Base-by-base conservation (phyloP, 1,140 invertebrate species). In the Nasonia giraulti region DNA sequence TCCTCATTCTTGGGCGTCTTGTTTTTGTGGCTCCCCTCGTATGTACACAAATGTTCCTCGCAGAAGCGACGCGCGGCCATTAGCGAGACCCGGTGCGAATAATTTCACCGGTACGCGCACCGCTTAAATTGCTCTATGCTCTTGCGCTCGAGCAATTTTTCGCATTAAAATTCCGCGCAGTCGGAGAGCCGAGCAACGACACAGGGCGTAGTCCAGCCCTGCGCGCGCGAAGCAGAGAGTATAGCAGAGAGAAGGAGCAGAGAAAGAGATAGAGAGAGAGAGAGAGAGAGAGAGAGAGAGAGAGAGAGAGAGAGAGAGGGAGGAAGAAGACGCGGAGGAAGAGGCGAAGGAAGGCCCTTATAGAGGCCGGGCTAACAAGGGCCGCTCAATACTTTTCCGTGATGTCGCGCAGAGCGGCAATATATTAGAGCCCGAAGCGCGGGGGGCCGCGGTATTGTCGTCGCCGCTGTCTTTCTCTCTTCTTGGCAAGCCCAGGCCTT, bases 401-500 rank as follows among this genome's bases (percentile, higher is more conserved):
- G 89, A 89, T 88, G 86, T 88, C 88, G 87, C 62, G 44, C 90
- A 88, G 27, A 27, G 88, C 88, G 90, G 91, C 89, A 92, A 93
- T 92, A 92, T 92, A 92, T 92, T 92, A 92, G 90, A 90, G 90
- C 88, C 87, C 85, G 87, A 90, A 91, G 92, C 89, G 90, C 91
- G 92, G 91, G 91, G 91, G 91, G 91, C 91, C 91, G 88, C 86
- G 85, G 90, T 89, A 91, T 93, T 92, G 91, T 93, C 91, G 89
- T 89, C 89, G 88, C 87, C 69, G 23, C 82, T 75, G 37, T 66
- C 66, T 77, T 69, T 80, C 23, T 79, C 73, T 33, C 62, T 82
- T 62, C 74, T 69, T 76, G 44, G 69, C 69, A 69, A 40, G 66
- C 27, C 17, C 14, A 12, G 20, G 69, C 68, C 80, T 82, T 82